Evolutionary conservation across 2,113 vertebrate species (phyloP), one percentile per base, ranked within the genome.

Genomic region (Poeciliopsis retropinna): DNA sequence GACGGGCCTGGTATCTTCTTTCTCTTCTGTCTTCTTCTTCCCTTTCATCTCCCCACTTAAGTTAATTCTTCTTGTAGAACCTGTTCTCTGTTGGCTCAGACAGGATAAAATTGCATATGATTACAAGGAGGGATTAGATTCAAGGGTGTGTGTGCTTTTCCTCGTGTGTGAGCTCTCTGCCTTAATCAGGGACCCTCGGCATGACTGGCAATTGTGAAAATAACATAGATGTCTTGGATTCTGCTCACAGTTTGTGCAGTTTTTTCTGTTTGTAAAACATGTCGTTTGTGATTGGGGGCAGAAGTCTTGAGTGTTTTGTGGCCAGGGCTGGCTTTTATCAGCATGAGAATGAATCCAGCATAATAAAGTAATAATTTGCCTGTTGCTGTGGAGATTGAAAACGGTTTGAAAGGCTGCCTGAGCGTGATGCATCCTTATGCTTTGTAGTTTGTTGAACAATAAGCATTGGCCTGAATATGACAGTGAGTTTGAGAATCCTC

Each of bases 401-500:
- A 67, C 31, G 34, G 68, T 82, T 85, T 87, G 76, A 86, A 86
- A 79, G 65, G 44, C 87, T 72, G 64, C 75, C 70, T 78, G 6
- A 61, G 77, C 29, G 22, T 75, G 84, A 86, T 83, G 83, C 85
- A 80, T 89, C 66, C 67, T 68, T 77, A 60, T 79, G 82, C 80
- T 85, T 75, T 84, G 77, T 74, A 72, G 77, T 89, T 60, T 78
- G 80, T 68, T 75, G 82, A 89, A 88, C 81, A 91, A 91, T 88
- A 82, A 85, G 88, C 88, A 88, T 64, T 87, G 85, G 84, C 88
- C 86, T 81, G 80, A 64, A 92, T 89, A 70, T 51, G 51, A 78
- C 57, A 81, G 54, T 75, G 37, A 81, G 57, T 77, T 76, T 81
- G 64, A 86, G 65, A 70, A 62, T 67, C 73, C 67, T 78, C 77